A percentile compares a stretch with the other conserved stretches of the same genome.
Conservation (phyloP, 1,140 invertebrate species). For the Platyscapa corneri region DNA sequence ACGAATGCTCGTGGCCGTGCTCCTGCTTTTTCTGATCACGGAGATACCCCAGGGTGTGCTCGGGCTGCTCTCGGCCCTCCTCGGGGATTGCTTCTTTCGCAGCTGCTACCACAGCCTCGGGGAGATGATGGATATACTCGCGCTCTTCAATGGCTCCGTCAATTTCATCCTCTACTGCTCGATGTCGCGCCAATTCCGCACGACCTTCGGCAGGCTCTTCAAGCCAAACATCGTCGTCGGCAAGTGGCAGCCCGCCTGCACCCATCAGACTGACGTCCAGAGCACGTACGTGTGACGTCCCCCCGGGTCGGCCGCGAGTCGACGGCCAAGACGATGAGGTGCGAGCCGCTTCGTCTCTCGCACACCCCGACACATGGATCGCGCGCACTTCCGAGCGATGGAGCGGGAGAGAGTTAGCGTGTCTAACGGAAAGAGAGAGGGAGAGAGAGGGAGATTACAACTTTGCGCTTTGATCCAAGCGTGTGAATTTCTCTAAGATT, state of each 20-base stretch:
- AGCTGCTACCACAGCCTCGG: constrained; percentile 87
- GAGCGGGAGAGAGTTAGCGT: background rate
- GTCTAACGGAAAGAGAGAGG: background rate
- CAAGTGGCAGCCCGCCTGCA: constrained; percentile 69
- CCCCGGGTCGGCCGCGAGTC: background rate
- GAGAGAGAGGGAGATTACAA: background rate
- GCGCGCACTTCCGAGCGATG: background rate
- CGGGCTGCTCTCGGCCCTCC: constrained; percentile 82
- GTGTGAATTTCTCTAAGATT: constrained; percentile 28
- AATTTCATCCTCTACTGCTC: constrained; percentile 96
- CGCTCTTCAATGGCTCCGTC: constrained; percentile 92
- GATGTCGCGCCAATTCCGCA: constrained; percentile 94
- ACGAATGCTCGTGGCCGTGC: constrained; percentile 90
- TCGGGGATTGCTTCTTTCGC: constrained; percentile 84
- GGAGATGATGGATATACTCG: constrained; percentile 93
- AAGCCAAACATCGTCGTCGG: constrained; percentile 64
- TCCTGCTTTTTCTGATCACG: constrained; percentile 89
- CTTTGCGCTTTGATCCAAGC: constrained; percentile 14
- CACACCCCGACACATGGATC: too few relatives aligned
- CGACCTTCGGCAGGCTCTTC: constrained; percentile 88
- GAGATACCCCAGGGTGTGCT: constrained; percentile 90
- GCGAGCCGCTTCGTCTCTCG: background rate
- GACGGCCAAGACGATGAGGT: too few relatives aligned
- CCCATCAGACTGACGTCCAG: constrained; percentile 73
- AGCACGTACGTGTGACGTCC: constrained; percentile 77